Conservation (phyloP, 1,140 invertebrate species). For the Scylla paramamosain region DNA sequence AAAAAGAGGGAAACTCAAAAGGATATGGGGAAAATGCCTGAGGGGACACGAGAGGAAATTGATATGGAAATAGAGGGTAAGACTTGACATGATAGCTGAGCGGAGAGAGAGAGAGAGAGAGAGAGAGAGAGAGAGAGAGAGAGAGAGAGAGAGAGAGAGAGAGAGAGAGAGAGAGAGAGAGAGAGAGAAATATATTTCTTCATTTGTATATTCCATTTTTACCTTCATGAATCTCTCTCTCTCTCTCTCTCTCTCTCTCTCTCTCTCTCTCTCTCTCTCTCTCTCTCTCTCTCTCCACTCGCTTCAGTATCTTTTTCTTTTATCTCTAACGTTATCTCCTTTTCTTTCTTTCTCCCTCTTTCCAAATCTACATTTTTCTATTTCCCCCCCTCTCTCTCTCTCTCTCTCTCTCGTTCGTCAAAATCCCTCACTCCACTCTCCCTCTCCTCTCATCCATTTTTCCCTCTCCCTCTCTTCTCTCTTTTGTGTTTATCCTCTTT, state of each 20-base stretch:
- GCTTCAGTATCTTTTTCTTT: not conserved
- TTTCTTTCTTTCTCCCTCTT: no score
- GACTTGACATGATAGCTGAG: no score
- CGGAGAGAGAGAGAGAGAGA: conserved; percentile 13
- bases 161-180: not conserved
- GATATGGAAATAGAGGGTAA: no score
- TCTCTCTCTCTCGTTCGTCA: not conserved
- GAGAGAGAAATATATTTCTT: not conserved
- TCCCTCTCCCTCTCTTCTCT: not conserved
- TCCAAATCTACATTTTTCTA: no score
- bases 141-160: conserved; percentile 14
- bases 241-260: no score
- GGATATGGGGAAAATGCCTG: no score
- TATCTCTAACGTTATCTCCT: conserved; percentile 23
- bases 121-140: not conserved
- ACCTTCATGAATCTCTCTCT: no score
- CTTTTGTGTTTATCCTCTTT: not conserved
- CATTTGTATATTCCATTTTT: no score
- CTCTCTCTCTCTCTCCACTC: not conserved
- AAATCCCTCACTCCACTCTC: no score
- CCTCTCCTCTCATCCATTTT: not conserved
- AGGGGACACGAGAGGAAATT: no score
- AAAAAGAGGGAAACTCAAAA: no score
- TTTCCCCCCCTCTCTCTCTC: not conserved
- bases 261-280: not conserved